Evolutionary conservation across 2,888 invertebrate genomes (phyloP).

Genomic region (Rhyacophila evoluta): DNA sequence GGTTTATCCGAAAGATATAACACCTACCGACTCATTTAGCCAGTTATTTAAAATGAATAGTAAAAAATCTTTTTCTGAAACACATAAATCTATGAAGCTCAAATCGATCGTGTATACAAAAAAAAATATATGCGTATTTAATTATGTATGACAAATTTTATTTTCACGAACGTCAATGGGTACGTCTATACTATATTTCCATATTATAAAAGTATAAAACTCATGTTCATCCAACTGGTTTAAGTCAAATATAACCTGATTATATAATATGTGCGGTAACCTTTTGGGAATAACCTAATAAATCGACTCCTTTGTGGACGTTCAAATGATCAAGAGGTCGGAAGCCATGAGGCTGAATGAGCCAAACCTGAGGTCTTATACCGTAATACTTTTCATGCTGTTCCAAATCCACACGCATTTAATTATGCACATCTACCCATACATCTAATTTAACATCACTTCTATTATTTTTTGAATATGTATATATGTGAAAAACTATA

Average conservation of each 20-base stretch:
- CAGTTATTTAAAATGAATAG: too few relatives aligned
- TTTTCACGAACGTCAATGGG: not conserved
- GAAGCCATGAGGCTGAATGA: slow-evolving; percentile 47
- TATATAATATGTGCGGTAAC: slow-evolving; percentile 47
- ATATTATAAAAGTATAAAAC: slow-evolving; percentile 1
- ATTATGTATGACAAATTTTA: too few relatives aligned
- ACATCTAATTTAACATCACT: too few relatives aligned
- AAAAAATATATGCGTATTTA: too few relatives aligned
- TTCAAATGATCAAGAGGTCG: slow-evolving; percentile 50
- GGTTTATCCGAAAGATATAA: too few relatives aligned
- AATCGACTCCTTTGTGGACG: slow-evolving; percentile 49
- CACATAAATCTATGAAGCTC: too few relatives aligned
- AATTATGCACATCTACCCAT: too few relatives aligned
- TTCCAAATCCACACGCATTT: not conserved
- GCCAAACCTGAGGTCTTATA: slow-evolving; percentile 5
- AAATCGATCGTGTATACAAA: too few relatives aligned
- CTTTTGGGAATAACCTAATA: slow-evolving; percentile 50
- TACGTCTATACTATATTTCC: not conserved
- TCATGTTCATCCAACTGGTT: slow-evolving; percentile 12
- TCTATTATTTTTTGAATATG: too few relatives aligned
- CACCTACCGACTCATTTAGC: too few relatives aligned
- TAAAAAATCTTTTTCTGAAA: too few relatives aligned
- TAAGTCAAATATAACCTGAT: slow-evolving; percentile 44
- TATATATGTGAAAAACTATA: too few relatives aligned
- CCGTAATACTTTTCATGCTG: not conserved